Evolutionary conservation across 2,113 vertebrate genomes (phyloP).

Genomic region (Chlorodrepanis virens): DNA sequence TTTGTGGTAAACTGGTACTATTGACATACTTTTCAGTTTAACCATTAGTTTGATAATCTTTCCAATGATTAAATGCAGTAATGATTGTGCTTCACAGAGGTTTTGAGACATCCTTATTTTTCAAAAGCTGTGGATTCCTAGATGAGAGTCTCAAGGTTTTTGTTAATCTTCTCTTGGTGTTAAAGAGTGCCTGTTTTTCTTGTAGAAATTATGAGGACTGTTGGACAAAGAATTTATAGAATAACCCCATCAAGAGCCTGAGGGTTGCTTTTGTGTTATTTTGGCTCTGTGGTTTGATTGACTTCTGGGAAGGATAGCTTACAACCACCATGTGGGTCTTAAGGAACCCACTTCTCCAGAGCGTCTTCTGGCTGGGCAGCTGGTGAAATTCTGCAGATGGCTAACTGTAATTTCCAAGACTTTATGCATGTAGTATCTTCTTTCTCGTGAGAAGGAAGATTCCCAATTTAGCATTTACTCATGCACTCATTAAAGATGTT

Average conservation of each 20-base stretch:
- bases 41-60: background rate
- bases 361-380: background rate
- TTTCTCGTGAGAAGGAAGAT: slow-evolving; percentile 8
- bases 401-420: slow-evolving; percentile 1
- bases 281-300: background rate
- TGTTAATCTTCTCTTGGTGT: background rate
- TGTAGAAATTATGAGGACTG: background rate
- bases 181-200: background rate
- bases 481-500: slow-evolving; percentile 5
- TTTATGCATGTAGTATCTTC: background rate
- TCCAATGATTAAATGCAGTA: background rate
- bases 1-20: background rate
- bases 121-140: background rate
- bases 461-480: slow-evolving; percentile 42
- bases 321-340: background rate
- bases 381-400: slow-evolving; percentile 37
- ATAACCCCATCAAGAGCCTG: background rate
- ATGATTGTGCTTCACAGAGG: background rate
- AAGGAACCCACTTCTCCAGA: background rate
- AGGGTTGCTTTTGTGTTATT: background rate
- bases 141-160: background rate
- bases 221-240: background rate
- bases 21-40: background rate
- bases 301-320: background rate
- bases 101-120: background rate